Evolutionary conservation across 2,797 vertebrate genomes (phyloP).

Genomic region (Chromis chromis): DNA sequence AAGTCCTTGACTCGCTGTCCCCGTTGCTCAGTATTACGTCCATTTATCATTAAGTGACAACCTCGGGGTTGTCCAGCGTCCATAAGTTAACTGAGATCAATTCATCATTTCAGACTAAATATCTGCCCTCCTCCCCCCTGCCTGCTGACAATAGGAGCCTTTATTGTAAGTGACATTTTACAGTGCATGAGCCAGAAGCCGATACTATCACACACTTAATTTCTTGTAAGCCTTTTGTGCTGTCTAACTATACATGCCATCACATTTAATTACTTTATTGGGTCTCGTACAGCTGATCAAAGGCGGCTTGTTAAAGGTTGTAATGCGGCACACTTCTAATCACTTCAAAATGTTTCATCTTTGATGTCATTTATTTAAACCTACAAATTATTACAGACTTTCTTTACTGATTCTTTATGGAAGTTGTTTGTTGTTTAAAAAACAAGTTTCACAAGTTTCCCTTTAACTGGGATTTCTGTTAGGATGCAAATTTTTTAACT

Average conservation of each 20-base stretch:
- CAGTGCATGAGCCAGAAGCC: slow-evolving; percentile 35
- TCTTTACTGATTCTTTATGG: too few relatives aligned
- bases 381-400: not conserved
- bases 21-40: slow-evolving; percentile 45
- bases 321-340: not conserved
- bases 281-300: slow-evolving; percentile 38
- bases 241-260: slow-evolving; percentile 43
- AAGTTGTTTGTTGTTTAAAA: too few relatives aligned
- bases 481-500: too few relatives aligned
- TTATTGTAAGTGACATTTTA: slow-evolving; percentile 63
- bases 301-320: slow-evolving; percentile 27
- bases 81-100: slow-evolving; percentile 69
- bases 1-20: slow-evolving; percentile 69
- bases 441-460: too few relatives aligned
- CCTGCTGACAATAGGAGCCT: slow-evolving; percentile 44
- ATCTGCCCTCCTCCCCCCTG: slow-evolving; percentile 23
- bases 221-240: slow-evolving; percentile 38
- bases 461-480: not conserved
- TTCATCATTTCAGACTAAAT: slow-evolving; percentile 67
- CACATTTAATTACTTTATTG: slow-evolving; percentile 46
- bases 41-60: slow-evolving; percentile 74
- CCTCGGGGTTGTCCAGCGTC: slow-evolving; percentile 61
- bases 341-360: slow-evolving; percentile 14
- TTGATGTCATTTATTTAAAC: not conserved
- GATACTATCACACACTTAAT: slow-evolving; percentile 43